A percentile compares a stretch with the other conserved stretches of the same genome.
These are phyloP conservation scores for Propithecus deckenii DNA, from an alignment of 2,797 vertebrate genomes.

Conservation along the genomic window DNA sequence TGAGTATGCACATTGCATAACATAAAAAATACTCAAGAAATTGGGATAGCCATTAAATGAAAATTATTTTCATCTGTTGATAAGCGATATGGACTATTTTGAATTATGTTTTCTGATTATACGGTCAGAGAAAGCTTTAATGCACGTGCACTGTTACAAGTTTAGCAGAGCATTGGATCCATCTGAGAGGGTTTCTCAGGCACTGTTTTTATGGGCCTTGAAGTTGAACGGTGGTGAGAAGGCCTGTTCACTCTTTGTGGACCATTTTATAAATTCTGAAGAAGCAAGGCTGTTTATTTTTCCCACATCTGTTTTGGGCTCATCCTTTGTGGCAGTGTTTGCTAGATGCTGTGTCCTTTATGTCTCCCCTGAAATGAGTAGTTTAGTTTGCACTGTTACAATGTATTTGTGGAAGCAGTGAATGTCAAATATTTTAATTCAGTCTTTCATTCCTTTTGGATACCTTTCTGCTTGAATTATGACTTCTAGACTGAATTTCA, in stretches of 20 bases:
- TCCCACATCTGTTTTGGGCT: conserved; percentile 96
- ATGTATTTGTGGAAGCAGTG: conserved; percentile 75
- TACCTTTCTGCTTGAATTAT: conserved; percentile 63
- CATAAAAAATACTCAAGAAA: not conserved
- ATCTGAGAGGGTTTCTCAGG: conserved; percentile 77
- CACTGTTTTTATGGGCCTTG: conserved; percentile 79
- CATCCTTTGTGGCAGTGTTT: conserved; percentile 89
- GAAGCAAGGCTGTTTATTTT: conserved; percentile 98
- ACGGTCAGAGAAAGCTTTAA: not conserved
- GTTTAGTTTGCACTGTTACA: conserved; percentile 85
- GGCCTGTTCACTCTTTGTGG: conserved; percentile 91
- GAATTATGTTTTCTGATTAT: not conserved
- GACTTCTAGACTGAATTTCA: conserved; percentile 22
- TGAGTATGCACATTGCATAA: not conserved
- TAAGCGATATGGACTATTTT: not conserved
- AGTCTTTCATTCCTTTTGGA: conserved; percentile 74
- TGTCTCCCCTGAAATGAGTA: conserved; percentile 81
- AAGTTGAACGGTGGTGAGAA: conserved; percentile 84
- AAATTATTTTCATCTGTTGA: not conserved
- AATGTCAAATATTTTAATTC: conserved; percentile 72
- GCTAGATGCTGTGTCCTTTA: conserved; percentile 86
- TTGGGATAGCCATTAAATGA: not conserved
- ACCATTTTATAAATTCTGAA: conserved; percentile 93
- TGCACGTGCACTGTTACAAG: not conserved
- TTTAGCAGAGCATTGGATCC: conserved; percentile 66